Evolutionary conservation across 2,113 vertebrate genomes (phyloP).

Genomic region (Cichladusa arquata): DNA sequence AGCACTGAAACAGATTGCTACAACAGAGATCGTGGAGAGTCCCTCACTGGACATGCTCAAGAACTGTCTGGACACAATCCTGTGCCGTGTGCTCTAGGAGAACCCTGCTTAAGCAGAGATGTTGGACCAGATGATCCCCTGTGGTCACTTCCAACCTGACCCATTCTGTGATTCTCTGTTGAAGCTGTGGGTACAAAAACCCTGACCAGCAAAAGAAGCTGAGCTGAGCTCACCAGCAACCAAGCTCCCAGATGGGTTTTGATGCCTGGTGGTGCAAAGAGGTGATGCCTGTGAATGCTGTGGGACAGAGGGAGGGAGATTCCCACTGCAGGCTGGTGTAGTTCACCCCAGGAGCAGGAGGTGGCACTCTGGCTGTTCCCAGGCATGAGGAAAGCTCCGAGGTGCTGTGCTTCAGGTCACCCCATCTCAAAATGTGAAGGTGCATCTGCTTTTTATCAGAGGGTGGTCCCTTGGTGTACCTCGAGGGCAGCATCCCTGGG

Average conservation of each 20-base stretch:
- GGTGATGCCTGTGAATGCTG: background rate
- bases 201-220: background rate
- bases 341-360: background rate
- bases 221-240: too few relatives aligned
- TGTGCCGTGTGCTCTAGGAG: background rate
- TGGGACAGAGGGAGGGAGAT: too few relatives aligned
- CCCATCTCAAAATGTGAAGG: background rate
- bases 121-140: background rate
- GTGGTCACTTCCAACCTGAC: background rate
- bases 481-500: background rate
- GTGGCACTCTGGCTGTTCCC: background rate
- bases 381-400: background rate
- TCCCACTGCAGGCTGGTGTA: background rate
- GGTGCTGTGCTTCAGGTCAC: too few relatives aligned
- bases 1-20: background rate
- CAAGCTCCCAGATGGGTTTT: background rate
- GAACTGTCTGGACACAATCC: background rate
- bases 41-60: background rate
- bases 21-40: background rate
- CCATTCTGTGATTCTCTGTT: background rate
- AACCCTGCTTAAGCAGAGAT: background rate
- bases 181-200: background rate
- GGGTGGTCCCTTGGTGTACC: background rate
- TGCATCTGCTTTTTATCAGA: background rate
- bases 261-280: background rate